Conservation (phyloP, 64 coral and sea anemone species). For the Cladopsammia gracilis region DNA sequence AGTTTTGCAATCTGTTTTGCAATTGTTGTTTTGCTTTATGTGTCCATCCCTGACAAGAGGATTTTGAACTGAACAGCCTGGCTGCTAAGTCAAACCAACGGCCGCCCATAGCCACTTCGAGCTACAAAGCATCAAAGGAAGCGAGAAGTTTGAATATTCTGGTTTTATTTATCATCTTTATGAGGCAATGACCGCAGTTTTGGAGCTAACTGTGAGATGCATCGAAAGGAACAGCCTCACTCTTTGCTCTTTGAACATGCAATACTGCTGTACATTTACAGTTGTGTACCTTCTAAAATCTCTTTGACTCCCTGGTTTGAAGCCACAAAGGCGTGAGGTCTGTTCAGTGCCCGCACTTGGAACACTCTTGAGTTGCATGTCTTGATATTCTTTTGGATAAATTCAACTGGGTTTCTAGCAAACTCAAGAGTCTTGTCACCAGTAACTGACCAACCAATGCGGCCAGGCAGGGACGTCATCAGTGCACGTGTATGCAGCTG, state of each 20-base stretch:
- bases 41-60: too few relatives aligned
- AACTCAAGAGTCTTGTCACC: slow-evolving; percentile 93
- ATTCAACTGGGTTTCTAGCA: slow-evolving; percentile 79
- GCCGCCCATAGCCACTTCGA: too few relatives aligned
- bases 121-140: too few relatives aligned
- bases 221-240: too few relatives aligned
- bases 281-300: slow-evolving; percentile 74
- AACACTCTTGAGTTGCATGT: slow-evolving; percentile 75
- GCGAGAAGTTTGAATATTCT: too few relatives aligned
- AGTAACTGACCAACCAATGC: slow-evolving; percentile 82
- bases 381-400: slow-evolving; percentile 66
- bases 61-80: too few relatives aligned
- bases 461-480: slow-evolving; percentile 76
- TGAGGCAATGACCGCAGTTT: too few relatives aligned
- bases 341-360: slow-evolving; percentile 80
- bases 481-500: neutral
- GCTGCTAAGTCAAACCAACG: too few relatives aligned
- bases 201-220: too few relatives aligned
- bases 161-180: too few relatives aligned
- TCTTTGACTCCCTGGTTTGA: slow-evolving; percentile 92
- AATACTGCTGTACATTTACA: neutral
- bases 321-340: slow-evolving; percentile 88
- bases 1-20: too few relatives aligned
- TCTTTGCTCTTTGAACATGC: neutral
- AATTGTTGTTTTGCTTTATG: too few relatives aligned